Evolutionary conservation across 2,113 vertebrate genomes (phyloP).

Genomic region (Microcebus lehilahytsara): DNA sequence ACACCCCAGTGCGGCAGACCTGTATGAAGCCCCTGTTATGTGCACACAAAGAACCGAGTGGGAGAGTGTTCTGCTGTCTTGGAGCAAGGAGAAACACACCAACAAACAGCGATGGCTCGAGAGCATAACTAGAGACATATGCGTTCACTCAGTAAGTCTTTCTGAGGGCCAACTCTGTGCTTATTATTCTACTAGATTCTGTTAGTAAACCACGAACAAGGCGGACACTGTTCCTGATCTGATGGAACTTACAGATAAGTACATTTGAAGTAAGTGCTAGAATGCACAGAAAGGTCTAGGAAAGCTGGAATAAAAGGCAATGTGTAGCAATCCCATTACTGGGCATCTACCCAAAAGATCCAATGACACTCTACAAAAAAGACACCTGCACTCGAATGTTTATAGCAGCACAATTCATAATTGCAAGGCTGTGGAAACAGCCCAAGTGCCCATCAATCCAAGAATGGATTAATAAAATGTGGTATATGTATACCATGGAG

Average conservation of each 20-base stretch:
- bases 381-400: no score
- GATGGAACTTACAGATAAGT: not conserved
- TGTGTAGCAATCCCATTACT: no score
- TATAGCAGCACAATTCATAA: no score
- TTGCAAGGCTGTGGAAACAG: no score
- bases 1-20: not conserved
- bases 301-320: not conserved
- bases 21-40: rapidly evolving
- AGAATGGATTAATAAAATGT: no score
- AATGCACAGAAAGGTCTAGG: not conserved
- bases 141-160: not conserved
- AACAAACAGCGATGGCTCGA: not conserved
- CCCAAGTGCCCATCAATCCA: no score
- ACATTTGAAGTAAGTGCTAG: not conserved
- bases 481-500: no score
- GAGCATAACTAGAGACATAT: not conserved
- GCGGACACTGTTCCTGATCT: not conserved
- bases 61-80: not conserved
- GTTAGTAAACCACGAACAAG: not conserved
- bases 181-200: not conserved
- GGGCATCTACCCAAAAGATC: no score
- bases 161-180: not conserved
- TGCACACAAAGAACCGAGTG: not conserved
- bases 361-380: no score
- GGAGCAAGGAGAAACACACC: not conserved